A percentile compares a stretch with the other conserved stretches of the same genome.
phyloP scores from a whole-genome alignment of 2,888 invertebrate species.

The Tiphia femorata region DNA sequence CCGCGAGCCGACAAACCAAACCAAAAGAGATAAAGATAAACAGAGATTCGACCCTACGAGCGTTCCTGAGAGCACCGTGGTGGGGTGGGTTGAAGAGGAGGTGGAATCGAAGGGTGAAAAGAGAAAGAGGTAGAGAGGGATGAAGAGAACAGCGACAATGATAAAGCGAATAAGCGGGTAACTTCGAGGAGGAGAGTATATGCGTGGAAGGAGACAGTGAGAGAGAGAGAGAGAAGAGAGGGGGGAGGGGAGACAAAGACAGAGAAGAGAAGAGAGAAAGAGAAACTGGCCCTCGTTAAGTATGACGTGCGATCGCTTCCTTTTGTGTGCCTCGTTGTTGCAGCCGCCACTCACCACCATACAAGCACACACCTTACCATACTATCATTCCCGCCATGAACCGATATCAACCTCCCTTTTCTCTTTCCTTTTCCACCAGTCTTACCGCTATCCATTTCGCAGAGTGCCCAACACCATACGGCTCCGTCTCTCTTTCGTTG shows the following conservation, averaged over 20 bases:
- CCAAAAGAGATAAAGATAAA: constrained; percentile 69
- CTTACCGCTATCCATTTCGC: no score
- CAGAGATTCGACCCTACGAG: constrained; percentile 67
- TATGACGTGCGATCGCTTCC: constrained; percentile 67
- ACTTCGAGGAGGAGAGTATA: background rate
- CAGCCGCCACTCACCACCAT: no score
- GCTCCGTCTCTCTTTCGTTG: no score
- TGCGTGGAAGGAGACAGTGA: background rate
- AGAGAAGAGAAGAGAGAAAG: constrained; percentile 2
- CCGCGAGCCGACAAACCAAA: constrained; percentile 69
- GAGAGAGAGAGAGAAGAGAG: background rate
- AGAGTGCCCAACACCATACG: no score
- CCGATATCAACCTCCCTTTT: no score
- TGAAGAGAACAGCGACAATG: constrained; percentile 10
- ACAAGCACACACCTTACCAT: no score
- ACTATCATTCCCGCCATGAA: no score
- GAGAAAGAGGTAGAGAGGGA: constrained; percentile 37
- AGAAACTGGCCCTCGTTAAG: constrained; percentile 62
- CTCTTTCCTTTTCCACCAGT: no score
- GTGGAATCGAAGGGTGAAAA: constrained; percentile 16
- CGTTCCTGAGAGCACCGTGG: no score
- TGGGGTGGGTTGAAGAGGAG: constrained; percentile 57
- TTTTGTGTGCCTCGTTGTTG: constrained; percentile 47
- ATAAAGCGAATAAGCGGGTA: constrained; percentile 5
- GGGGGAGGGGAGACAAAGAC: background rate